These are phyloP conservation scores for Heliconius aoede DNA, from an alignment of 2,888 invertebrate species.

Conservation along the genomic window DNA sequence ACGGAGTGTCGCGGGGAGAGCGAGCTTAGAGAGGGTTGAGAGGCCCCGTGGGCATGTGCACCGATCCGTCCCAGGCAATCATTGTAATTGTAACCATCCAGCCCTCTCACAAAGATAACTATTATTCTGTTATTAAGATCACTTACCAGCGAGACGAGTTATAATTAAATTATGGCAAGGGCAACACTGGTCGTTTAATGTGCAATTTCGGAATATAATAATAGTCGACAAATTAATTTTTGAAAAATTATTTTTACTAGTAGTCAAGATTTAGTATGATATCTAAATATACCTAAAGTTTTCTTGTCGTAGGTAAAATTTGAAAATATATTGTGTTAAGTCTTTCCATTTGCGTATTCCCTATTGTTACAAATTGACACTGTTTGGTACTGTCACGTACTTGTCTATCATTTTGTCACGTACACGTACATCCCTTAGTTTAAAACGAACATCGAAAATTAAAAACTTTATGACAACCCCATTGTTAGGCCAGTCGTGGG, in stretches of 20 bases:
- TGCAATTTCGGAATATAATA: background rate
- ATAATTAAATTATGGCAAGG: constrained; percentile 78
- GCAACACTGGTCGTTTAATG: constrained; percentile 24
- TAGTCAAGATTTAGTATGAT: background rate
- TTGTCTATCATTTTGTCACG: background rate
- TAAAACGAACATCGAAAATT: background rate
- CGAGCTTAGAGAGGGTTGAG: constrained; percentile 35
- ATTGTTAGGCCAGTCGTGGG: too few relatives aligned
- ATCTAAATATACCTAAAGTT: background rate
- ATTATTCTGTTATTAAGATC: constrained; percentile 80
- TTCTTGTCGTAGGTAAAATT: background rate
- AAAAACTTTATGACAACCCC: too few relatives aligned
- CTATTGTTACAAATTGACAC: background rate
- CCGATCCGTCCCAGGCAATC: constrained; percentile 53
- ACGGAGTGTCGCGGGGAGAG: constrained; percentile 56
- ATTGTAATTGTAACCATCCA: constrained; percentile 67
- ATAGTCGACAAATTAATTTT: background rate
- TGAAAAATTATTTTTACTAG: background rate
- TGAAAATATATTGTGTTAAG: background rate
- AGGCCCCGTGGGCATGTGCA: constrained; percentile 41
- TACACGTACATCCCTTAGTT: background rate
- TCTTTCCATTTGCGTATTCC: background rate
- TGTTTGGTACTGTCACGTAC: background rate
- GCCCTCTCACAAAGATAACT: constrained; percentile 74
- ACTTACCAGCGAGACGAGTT: constrained; percentile 75